Base-by-base conservation (phyloP, 2,888 invertebrate genomes). In the Iphiclides podalirius region DNA sequence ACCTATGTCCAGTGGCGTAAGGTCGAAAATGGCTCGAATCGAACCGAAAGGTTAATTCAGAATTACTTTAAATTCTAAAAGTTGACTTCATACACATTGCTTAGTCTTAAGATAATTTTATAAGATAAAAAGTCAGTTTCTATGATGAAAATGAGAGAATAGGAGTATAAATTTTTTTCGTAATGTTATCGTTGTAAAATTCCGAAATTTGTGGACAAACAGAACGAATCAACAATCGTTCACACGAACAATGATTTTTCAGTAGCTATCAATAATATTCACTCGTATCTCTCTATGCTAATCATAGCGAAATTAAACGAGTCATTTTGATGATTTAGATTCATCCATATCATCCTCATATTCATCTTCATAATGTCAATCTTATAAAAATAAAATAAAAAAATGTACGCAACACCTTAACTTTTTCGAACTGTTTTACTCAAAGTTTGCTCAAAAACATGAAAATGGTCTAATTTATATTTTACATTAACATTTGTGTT, bases 191-290 rank as follows among this genome's bases (percentile, higher is more conserved):
- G n/a, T n/a, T n/a, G n/a, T n/a, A n/a, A n/a, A n/a, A n/a, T n/a
- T n/a, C n/a, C n/a, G n/a, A n/a, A n/a, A n/a, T n/a, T n/a, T n/a
- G n/a, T n/a, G n/a, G n/a, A n/a, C n/a, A n/a, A n/a, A n/a, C n/a
- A n/a, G n/a, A n/a, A n/a, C n/a, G n/a, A n/a, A n/a, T n/a, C n/a
- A n/a, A n/a, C n/a, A n/a, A n/a, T n/a, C n/a, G n/a, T n/a, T n/a
- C n/a, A n/a, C n/a, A n/a, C n/a, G n/a, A n/a, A n/a, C n/a, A n/a
- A 20, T 20, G 12, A 31, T 31, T 31, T 12, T n/a, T 31, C n/a
- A 12, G 50, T 44, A 51, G 45, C 51, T 57, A 58, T 64, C 55
- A 60, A 57, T 60, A n/a, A 50, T 47, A 23, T 15, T 55, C 38
- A 20, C 51, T 53, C 37, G 28, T 47, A 54, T 35, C 38, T 47